Percentiles rank a stretch among this genome's conserved stretches.
Conservation (phyloP, 2,888 invertebrate genomes). For the Melitaea athalia region DNA sequence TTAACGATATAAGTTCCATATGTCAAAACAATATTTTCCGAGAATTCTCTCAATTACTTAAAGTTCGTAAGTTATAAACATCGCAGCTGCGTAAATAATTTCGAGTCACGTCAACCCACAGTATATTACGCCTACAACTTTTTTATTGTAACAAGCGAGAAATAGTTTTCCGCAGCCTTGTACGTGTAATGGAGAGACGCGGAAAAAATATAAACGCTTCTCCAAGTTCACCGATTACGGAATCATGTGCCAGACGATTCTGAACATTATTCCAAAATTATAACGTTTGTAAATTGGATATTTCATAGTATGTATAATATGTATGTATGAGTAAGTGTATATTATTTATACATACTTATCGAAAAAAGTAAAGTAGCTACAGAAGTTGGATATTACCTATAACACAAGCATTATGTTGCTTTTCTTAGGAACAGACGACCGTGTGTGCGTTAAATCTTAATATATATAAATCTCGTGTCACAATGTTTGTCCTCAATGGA, state of each 20-base stretch:
- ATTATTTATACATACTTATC: not conserved
- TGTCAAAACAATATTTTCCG: too few species aligned
- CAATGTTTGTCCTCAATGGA: too few species aligned
- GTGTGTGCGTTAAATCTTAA: too few species aligned
- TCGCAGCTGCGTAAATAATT: constrained; percentile 18
- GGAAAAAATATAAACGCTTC: constrained; percentile 39
- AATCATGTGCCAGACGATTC: constrained; percentile 4
- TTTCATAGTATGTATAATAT: not conserved
- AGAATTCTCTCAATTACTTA: not conserved
- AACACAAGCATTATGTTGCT: too few species aligned
- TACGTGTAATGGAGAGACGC: constrained; percentile 35
- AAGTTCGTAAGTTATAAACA: constrained; percentile 16
- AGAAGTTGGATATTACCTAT: too few species aligned
- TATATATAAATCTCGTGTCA: too few species aligned
- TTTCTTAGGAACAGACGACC: too few species aligned
- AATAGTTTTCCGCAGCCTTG: constrained; percentile 36
- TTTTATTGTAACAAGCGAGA: constrained; percentile 39
- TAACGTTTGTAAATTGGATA: constrained; percentile 1
- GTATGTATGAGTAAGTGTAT: not conserved
- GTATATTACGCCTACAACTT: constrained; percentile 36
- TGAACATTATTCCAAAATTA: not conserved
- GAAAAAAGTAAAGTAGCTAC: too few species aligned
- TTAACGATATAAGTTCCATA: too few species aligned
- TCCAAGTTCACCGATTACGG: constrained; percentile 25
- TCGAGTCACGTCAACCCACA: constrained; percentile 36